Evolutionary conservation across 2,797 vertebrate genomes (phyloP).

Genomic region (Neosilurus hyrtlii): DNA sequence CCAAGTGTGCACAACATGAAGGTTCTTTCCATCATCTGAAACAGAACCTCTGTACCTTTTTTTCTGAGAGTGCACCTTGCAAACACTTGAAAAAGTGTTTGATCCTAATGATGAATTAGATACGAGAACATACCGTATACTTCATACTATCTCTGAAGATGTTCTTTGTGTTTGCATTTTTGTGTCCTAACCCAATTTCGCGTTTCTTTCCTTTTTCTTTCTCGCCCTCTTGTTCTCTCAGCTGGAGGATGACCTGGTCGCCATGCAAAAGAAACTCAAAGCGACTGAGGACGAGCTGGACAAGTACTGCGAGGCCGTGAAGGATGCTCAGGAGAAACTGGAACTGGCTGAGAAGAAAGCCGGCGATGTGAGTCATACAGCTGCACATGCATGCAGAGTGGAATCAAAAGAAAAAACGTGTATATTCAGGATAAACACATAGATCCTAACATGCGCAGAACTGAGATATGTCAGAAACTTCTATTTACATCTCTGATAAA

Average conservation of each 20-base stretch:
- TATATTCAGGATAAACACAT: neutral
- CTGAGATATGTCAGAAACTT: neutral
- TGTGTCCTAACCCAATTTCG: neutral
- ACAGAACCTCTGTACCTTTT: neutral
- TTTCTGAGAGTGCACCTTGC: too few species aligned
- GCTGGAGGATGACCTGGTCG: slow-evolving; percentile 95
- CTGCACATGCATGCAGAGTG: neutral
- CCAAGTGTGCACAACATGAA: neutral
- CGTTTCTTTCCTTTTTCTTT: slow-evolving; percentile 18
- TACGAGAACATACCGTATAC: neutral
- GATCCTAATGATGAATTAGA: neutral
- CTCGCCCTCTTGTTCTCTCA: slow-evolving; percentile 54
- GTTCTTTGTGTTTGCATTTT: neutral
- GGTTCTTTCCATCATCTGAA: too few species aligned
- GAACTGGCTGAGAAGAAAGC: slow-evolving; percentile 98
- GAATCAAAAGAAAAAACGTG: slow-evolving; percentile 66
- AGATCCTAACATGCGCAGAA: neutral
- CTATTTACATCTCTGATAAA: neutral
- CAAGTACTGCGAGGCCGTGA: slow-evolving; percentile 97
- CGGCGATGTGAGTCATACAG: slow-evolving; percentile 75
- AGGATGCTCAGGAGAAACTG: slow-evolving; percentile 99
- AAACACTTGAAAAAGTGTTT: neutral
- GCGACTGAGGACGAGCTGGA: slow-evolving; percentile 96
- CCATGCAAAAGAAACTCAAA: slow-evolving; percentile 97
- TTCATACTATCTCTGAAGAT: neutral